These are phyloP conservation scores for Ianthella basta DNA, from an alignment of 37 sponge, comb jelly and placozoan species.

Conservation along the genomic window DNA sequence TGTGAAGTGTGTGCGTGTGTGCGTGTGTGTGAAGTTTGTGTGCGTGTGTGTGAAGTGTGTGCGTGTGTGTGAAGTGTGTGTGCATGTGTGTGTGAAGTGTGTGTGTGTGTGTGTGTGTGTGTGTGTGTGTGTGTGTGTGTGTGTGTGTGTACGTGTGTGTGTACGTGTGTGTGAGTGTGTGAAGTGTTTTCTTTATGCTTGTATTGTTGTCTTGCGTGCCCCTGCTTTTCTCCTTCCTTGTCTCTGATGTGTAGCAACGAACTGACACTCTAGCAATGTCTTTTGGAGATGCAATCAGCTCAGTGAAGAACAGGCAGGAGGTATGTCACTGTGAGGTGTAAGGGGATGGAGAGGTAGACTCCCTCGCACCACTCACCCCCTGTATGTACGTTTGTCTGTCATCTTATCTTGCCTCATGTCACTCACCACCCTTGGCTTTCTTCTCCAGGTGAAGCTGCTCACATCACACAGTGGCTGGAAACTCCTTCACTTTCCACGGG, in stretches of 20 bases:
- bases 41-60: too few species aligned
- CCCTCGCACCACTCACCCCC: too few species aligned
- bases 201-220: too few species aligned
- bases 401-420: not conserved
- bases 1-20: constrained; percentile 35
- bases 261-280: constrained; percentile 41
- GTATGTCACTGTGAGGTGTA: constrained; percentile 15
- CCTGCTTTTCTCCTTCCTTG: too few species aligned
- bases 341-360: too few species aligned
- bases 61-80: too few species aligned
- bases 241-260: constrained; percentile 71
- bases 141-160: too few species aligned
- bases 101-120: too few species aligned
- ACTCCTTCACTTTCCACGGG: constrained; percentile 34
- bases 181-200: too few species aligned
- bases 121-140: too few species aligned
- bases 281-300: constrained; percentile 54
- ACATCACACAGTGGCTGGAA: constrained; percentile 73
- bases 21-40: not conserved
- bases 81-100: too few species aligned
- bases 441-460: constrained; percentile 38
- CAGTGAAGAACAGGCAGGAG: constrained; percentile 58
- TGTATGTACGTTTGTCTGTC: not conserved
- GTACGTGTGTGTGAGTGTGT: too few species aligned
- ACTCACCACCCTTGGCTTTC: not conserved